These are phyloP conservation scores for Neoaliturus tenellus DNA, from an alignment of 2,888 invertebrate genomes.

Conservation along the genomic window DNA sequence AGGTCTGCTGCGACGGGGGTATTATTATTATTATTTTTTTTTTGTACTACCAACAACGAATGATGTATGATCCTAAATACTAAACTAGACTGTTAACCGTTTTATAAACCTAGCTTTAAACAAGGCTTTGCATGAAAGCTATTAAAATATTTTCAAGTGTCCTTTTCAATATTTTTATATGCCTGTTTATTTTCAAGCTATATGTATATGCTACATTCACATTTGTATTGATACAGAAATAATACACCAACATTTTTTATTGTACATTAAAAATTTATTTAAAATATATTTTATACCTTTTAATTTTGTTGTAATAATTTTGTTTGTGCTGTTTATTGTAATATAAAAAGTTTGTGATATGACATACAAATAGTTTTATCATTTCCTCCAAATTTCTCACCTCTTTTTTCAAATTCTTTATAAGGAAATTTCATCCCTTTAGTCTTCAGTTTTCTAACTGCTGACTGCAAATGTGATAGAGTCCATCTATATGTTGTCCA, in stretches of 20 bases:
- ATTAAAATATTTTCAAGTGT: conserved; percentile 29
- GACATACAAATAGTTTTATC: no score
- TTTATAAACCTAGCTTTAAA: conserved; percentile 24
- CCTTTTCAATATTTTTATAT: conserved; percentile 42
- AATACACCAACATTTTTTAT: conserved; percentile 16
- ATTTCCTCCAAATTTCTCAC: no score
- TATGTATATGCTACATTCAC: background rate
- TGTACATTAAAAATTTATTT: conserved; percentile 18
- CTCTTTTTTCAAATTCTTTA: no score
- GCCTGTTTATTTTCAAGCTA: background rate
- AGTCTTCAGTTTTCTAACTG: no score
- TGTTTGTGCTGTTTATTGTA: conserved; percentile 27
- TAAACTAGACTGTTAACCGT: background rate
- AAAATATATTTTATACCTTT: conserved; percentile 26
- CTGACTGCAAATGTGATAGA: no score
- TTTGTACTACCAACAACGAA: background rate
- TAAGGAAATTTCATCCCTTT: no score
- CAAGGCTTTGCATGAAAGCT: conserved; percentile 14
- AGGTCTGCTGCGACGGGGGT: no score
- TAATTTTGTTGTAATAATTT: conserved; percentile 17
- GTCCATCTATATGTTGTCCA: no score
- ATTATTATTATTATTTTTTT: no score
- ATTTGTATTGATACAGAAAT: background rate
- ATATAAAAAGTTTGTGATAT: background rate
- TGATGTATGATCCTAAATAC: background rate